These are phyloP conservation scores for Donacobius atricapilla DNA, from an alignment of 2,113 vertebrate species.

Conservation along the genomic window DNA sequence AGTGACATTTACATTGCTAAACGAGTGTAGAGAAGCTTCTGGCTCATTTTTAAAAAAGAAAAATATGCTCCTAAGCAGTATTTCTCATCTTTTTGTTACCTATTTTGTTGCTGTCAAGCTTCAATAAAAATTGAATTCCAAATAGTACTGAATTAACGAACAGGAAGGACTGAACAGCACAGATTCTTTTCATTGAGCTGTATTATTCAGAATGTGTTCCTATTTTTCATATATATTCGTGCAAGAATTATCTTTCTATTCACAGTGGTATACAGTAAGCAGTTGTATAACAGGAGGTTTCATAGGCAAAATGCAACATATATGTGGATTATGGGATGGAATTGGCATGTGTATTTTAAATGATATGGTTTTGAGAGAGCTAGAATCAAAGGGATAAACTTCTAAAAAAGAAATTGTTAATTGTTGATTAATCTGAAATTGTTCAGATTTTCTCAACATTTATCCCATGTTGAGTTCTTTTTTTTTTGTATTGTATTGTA, in stretches of 20 bases:
- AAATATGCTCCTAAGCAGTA: conserved; percentile 37
- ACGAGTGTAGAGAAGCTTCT: conserved; percentile 59
- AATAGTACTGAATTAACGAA: background rate
- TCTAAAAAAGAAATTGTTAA: background rate
- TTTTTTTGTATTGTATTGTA: background rate
- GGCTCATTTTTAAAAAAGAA: conserved; percentile 54
- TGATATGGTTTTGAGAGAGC: background rate
- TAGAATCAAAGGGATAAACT: background rate
- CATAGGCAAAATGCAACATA: background rate
- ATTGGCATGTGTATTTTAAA: background rate
- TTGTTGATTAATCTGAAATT: background rate
- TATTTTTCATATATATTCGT: background rate
- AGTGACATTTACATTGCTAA: conserved; percentile 73
- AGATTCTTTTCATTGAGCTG: background rate
- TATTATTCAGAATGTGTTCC: background rate
- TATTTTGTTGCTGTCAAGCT: conserved; percentile 31
- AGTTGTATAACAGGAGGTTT: background rate
- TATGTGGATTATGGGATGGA: background rate
- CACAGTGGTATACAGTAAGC: background rate
- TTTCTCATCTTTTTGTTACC: conserved; percentile 52
- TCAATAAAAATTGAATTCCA: conserved; percentile 21
- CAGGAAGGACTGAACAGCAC: conserved; percentile 6
- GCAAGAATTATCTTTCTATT: background rate
- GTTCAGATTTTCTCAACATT: background rate
- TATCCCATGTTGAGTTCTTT: background rate